Percentiles rank a stretch among this genome's conserved stretches.
phyloP scores from a whole-genome alignment of 1,140 invertebrate species.

The Drosophila sp. region DNA sequence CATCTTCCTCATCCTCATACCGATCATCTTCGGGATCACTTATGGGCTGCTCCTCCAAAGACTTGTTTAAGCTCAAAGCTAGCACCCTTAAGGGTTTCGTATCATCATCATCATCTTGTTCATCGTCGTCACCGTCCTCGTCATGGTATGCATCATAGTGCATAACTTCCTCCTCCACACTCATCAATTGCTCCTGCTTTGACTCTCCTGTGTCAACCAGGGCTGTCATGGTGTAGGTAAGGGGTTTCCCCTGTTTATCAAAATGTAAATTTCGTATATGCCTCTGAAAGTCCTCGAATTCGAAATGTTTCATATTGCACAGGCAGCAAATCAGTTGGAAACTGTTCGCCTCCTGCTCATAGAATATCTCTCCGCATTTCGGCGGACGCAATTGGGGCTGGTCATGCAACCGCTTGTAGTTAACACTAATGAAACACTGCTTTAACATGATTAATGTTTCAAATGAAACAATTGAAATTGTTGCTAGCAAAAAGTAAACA shows the following conservation, averaged over 20 bases:
- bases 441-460: conserved; percentile 54
- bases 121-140: conserved; percentile 3
- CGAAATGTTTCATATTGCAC: conserved; percentile 68
- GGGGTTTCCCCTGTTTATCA: conserved; percentile 42
- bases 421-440: conserved; percentile 61
- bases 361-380: conserved; percentile 71
- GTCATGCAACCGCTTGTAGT: conserved; percentile 52
- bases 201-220: background rate
- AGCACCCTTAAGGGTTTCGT: conserved; percentile 26
- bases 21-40: conserved; percentile 14
- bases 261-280: conserved; percentile 71
- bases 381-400: conserved; percentile 45
- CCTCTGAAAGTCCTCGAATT: conserved; percentile 61
- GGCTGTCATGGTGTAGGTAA: conserved; percentile 21
- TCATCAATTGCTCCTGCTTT: background rate
- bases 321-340: conserved; percentile 65
- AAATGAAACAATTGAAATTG: conserved; percentile 20
- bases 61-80: background rate
- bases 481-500: background rate
- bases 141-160: background rate
- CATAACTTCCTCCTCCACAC: conserved; percentile 9
- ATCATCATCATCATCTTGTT: conserved; percentile 7
- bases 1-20: background rate
- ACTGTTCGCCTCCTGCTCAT: conserved; percentile 51
- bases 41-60: conserved; percentile 13